phyloP scores from a whole-genome alignment of 2,113 vertebrate genomes.

The Anthoscopus minutus region DNA sequence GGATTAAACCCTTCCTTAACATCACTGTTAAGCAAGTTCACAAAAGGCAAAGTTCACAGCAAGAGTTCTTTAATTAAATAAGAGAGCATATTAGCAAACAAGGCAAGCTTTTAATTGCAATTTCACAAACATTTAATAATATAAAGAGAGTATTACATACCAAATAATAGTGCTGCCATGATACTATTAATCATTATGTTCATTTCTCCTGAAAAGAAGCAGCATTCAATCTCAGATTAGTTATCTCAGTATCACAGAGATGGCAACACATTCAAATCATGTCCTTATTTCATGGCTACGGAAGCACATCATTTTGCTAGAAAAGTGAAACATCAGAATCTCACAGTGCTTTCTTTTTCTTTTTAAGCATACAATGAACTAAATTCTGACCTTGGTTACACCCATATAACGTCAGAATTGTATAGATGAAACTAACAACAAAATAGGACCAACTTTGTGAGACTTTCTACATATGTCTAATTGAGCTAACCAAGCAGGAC shows the following conservation, averaged over 20 bases:
- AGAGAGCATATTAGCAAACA: not conserved
- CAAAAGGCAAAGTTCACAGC: not conserved
- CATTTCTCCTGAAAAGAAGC: not conserved
- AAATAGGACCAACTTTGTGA: not conserved
- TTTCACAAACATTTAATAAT: slow-evolving; percentile 24
- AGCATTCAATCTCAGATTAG: not conserved
- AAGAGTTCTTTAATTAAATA: not conserved
- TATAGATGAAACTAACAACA: not conserved
- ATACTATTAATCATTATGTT: not conserved
- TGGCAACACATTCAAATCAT: not conserved
- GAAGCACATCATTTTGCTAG: not conserved
- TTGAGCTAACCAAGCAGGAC: not conserved
- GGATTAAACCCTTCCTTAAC: not conserved
- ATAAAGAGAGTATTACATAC: not conserved
- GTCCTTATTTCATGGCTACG: not conserved
- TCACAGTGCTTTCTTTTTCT: not conserved
- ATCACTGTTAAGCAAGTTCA: not conserved
- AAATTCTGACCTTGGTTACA: slow-evolving; percentile 22
- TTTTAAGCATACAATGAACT: not conserved
- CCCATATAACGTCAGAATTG: not conserved
- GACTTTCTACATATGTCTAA: not conserved
- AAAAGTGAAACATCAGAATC: not conserved
- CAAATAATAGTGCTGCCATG: not conserved
- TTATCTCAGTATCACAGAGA: not conserved
- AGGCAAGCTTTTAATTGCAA: not conserved